A percentile compares a stretch with the other conserved stretches of the same genome.
These are phyloP conservation scores for Dipus sagitta DNA, from an alignment of 2,797 vertebrate species.

Conservation along the genomic window DNA sequence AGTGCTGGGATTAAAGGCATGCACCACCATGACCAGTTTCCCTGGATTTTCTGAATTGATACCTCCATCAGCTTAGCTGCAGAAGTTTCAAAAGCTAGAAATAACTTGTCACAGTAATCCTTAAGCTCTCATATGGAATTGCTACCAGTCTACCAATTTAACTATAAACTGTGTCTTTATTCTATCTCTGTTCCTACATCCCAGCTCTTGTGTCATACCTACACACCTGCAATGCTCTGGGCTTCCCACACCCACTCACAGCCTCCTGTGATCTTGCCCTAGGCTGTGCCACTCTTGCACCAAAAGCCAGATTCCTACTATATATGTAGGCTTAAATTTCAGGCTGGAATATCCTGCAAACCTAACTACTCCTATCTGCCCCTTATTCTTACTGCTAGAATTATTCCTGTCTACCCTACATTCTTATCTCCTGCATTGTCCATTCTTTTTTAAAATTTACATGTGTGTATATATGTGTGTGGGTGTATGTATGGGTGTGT, in stretches of 20 bases:
- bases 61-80: background rate
- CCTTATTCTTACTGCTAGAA: background rate
- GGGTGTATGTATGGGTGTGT: no score
- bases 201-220: fast-evolving
- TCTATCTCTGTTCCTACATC: background rate
- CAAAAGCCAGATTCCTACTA: background rate
- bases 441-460: background rate
- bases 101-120: background rate
- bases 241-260: background rate
- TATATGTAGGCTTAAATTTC: background rate
- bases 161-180: background rate
- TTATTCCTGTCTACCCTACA: no score
- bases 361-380: background rate
- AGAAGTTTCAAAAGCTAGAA: background rate
- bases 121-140: background rate
- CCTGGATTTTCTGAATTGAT: background rate
- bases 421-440: background rate
- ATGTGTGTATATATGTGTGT: no score
- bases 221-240: background rate
- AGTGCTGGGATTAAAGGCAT: no score
- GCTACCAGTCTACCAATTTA: background rate
- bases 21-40: no score
- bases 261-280: background rate
- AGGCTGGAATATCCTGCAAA: background rate
- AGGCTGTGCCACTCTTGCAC: background rate